Base-by-base conservation (phyloP, 2,888 invertebrate species). In the Electrophaes corylata region DNA sequence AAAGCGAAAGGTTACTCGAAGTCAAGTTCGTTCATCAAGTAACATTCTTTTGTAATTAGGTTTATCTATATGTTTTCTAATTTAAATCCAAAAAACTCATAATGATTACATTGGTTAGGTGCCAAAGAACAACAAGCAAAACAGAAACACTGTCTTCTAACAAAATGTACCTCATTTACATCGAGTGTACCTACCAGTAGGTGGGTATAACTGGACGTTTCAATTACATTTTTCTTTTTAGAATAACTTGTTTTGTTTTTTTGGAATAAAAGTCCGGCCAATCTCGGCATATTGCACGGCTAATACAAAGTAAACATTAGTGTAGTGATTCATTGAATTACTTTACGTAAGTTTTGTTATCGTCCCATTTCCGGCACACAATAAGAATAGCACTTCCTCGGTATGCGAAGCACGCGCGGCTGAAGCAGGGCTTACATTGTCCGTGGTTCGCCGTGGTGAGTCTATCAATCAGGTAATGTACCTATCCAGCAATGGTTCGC, bases 271-370 rank as follows among this genome's bases (percentile, higher is more conserved):
- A 33, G n/a, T 31, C 14, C 31, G 29, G 19, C 5, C 26, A 5
- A 14, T 26, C 19, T 41, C 35, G 3, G 6, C 12, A 44, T 43
- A 52, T 16, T 29, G 19, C 19, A 10, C 35, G 19, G 14, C n/a
- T 29, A n/a, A n/a, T n/a, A 52, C 39, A 44, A 50, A 18, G 50
- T 54, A 48, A 48, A n/a, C 37, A 49, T 19, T 41, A 57, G 44
- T n/a, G n/a, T 40, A 62, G 29, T 63, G 65, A 61, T 33, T 65
- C 62, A 62, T 39, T 48, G 57, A 46, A 63, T 55, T 47, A 59
- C 55, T 59, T 44, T 47, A 57, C 52, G 61, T 59, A 40, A 26
- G 45, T 23, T 51, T 40, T 19, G 46, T 43, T 52, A 37, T 39
- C 33, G 33, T 19, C 1, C 11, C 37, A 41, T 49, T 60, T 66